Evolutionary conservation across 2,888 invertebrate species (phyloP).

Genomic region (Trichopoda pennipes): DNA sequence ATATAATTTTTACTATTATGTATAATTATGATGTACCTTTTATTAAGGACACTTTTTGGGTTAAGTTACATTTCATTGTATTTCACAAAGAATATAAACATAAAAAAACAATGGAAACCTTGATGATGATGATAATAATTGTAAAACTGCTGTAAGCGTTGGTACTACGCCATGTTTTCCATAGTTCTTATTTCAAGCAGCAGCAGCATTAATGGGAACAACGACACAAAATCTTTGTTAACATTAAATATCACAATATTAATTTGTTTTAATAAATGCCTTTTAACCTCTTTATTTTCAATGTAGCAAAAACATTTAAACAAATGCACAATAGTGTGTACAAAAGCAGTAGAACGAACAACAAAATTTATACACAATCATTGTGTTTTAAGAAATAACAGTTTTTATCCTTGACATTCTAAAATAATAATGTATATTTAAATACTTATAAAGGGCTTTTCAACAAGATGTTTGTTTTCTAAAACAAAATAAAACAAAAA

Average conservation of each 20-base stretch:
- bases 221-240: constrained; percentile 46
- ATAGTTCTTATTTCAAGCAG: no score
- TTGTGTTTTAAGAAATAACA: constrained; percentile 40
- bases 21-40: neutral
- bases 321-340: constrained; percentile 22
- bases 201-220: constrained; percentile 2
- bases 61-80: constrained; percentile 9
- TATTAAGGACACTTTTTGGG: neutral
- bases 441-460: no score
- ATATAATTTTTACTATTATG: no score
- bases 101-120: constrained; percentile 19
- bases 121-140: constrained; percentile 21
- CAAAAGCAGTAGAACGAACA: constrained; percentile 9
- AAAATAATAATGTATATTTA: constrained; percentile 14
- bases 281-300: constrained; percentile 47
- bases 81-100: neutral
- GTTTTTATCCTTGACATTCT: constrained; percentile 66
- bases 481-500: no score
- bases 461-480: no score
- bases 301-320: constrained; percentile 15
- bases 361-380: constrained; percentile 40
- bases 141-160: constrained; percentile 6
- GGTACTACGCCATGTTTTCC: neutral
- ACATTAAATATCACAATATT: constrained; percentile 66
- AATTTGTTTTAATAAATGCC: constrained; percentile 65